Conservation (phyloP, 2,888 invertebrate genomes). For the Lepidochitona cinerea region DNA sequence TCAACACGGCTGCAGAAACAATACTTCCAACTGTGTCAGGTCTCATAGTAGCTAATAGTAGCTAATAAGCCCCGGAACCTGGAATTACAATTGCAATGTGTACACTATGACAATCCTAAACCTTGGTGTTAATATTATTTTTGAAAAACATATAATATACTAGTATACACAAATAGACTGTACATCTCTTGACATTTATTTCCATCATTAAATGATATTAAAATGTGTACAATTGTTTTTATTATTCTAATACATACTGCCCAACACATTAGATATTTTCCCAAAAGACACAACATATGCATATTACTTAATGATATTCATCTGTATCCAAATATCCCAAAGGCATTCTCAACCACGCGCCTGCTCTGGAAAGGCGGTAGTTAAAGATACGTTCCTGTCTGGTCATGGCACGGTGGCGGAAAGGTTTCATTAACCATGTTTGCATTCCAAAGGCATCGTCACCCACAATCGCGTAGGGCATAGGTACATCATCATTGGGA, state of each 20-base stretch:
- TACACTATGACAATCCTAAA: background rate
- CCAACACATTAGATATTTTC: background rate
- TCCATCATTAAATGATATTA: background rate
- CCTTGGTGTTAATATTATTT: no score
- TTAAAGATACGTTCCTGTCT: constrained; percentile 12
- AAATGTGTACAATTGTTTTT: background rate
- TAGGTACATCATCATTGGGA: constrained; percentile 7
- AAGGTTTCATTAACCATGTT: constrained; percentile 22
- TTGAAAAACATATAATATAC: background rate
- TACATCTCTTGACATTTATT: no score
- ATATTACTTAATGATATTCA: background rate
- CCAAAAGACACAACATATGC: background rate
- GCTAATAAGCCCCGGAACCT: constrained; percentile 7
- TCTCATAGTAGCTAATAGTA: background rate
- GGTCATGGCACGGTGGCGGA: background rate
- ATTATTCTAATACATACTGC: background rate
- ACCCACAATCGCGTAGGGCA: constrained; percentile 7
- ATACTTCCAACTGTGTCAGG: background rate
- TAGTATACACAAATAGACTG: background rate
- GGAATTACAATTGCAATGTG: background rate
- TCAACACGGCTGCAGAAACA: background rate
- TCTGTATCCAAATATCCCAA: background rate
- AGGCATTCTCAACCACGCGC: constrained; percentile 5
- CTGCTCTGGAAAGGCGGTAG: background rate
- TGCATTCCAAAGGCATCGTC: constrained; percentile 17